Conservation (phyloP, 2,888 invertebrate genomes). For the Pimpla rufipes region DNA sequence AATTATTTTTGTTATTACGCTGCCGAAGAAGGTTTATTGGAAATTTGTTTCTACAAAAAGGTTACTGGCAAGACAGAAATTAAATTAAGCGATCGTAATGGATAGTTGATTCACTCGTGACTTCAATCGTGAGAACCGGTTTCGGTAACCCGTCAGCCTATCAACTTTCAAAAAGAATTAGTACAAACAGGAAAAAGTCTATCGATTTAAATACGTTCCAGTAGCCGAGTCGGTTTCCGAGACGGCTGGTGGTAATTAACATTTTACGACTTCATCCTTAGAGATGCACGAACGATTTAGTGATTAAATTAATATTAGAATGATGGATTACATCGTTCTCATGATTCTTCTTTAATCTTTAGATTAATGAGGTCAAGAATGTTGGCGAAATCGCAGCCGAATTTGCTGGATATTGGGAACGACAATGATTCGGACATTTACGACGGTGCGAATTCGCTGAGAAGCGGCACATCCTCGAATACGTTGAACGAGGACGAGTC, state of each 20-base stretch:
- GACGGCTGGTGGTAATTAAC: neutral
- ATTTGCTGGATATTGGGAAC: constrained; percentile 83
- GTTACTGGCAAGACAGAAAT: neutral
- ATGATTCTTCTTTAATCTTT: constrained; percentile 23
- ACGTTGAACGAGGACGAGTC: constrained; percentile 82
- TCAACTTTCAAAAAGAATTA: no score
- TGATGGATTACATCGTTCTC: neutral
- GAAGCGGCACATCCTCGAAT: constrained; percentile 81
- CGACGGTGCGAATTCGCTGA: constrained; percentile 80
- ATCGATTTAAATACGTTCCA: no score
- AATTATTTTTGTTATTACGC: neutral
- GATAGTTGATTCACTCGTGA: no score
- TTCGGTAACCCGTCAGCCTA: no score
- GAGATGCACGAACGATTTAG: neutral
- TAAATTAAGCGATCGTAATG: no score
- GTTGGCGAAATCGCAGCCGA: constrained; percentile 85
- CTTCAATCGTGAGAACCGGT: no score
- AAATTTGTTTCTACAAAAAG: neutral
- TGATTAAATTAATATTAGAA: neutral
- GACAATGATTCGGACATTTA: constrained; percentile 83
- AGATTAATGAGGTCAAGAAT: constrained; percentile 84
- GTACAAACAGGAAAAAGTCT: no score
- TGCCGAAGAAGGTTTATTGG: neutral
- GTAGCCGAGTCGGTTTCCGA: no score
- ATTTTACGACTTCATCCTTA: neutral